Conservation (phyloP, 2,113 vertebrate genomes). For the Tupaia tana region DNA sequence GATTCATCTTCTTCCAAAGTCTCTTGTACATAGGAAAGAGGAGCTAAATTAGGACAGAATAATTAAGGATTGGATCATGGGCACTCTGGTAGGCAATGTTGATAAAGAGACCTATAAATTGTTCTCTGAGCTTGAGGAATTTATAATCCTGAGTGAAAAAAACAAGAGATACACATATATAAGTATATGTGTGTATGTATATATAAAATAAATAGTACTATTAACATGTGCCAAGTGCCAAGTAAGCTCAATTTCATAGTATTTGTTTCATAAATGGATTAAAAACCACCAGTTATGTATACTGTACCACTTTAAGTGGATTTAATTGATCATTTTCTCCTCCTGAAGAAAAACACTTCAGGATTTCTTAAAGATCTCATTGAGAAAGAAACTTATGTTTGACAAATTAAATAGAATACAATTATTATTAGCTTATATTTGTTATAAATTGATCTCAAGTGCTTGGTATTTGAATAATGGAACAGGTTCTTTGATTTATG, state of each 20-base stretch:
- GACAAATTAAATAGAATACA: slow-evolving; percentile 78
- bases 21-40: slow-evolving; percentile 3
- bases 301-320: slow-evolving; percentile 71
- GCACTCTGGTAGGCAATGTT: neutral
- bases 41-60: slow-evolving; percentile 33
- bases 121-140: slow-evolving; percentile 31
- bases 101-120: neutral
- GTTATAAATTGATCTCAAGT: slow-evolving; percentile 63
- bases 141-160: slow-evolving; percentile 41
- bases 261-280: slow-evolving; percentile 54
- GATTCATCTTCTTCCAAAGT: slow-evolving; percentile 51
- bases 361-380: slow-evolving; percentile 82
- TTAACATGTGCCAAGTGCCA: neutral
- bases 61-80: neutral
- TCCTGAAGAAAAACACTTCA: slow-evolving; percentile 74
- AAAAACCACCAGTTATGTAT: slow-evolving; percentile 58
- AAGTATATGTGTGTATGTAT: neutral
- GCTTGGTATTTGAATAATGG: slow-evolving; percentile 44
- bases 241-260: slow-evolving; percentile 20
- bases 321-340: slow-evolving; percentile 70
- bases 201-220: slow-evolving; percentile 18
- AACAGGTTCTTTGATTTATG: slow-evolving; percentile 52
- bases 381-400: slow-evolving; percentile 76
- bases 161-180: neutral
- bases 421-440: slow-evolving; percentile 71